phyloP scores from a whole-genome alignment of 2,113 vertebrate genomes.

The Thymallus thymallus region DNA sequence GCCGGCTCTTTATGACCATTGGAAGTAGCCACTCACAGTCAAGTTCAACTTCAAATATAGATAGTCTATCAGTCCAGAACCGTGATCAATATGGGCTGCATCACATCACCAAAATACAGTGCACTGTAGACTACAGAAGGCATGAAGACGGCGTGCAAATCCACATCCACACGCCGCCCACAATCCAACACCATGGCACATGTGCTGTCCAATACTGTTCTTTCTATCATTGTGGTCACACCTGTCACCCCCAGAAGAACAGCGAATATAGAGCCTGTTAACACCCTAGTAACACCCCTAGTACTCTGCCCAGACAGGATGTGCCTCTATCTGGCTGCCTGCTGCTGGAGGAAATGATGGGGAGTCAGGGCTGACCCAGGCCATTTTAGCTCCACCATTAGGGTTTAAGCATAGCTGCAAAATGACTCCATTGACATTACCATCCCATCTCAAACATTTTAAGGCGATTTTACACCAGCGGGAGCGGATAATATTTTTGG shows the following conservation, averaged over 20 bases:
- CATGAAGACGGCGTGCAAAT: neutral
- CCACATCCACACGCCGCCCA: neutral
- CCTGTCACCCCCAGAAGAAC: neutral
- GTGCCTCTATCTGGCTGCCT: slow-evolving; percentile 6
- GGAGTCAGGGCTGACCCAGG: neutral
- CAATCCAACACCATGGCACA: neutral
- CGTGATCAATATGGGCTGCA: neutral
- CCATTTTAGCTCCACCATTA: slow-evolving; percentile 58
- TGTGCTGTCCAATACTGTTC: slow-evolving; percentile 19
- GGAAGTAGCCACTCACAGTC: neutral
- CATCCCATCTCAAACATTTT: slow-evolving; percentile 70
- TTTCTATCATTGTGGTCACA: neutral
- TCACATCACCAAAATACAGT: neutral
- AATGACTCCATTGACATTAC: slow-evolving; percentile 69
- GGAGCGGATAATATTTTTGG: too few species aligned
- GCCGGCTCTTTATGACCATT: neutral
- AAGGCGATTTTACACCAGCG: too few species aligned
- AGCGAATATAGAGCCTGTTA: slow-evolving; percentile 36
- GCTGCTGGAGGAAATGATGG: slow-evolving; percentile 60
- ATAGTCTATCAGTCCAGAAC: neutral
- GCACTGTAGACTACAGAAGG: neutral
- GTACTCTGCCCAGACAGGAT: slow-evolving; percentile 41
- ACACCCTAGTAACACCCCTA: too few species aligned
- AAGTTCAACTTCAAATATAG: neutral
- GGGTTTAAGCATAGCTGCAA: slow-evolving; percentile 63